These are phyloP conservation scores for Matsumyia berberina DNA, from an alignment of 2,888 invertebrate species.

Conservation along the genomic window DNA sequence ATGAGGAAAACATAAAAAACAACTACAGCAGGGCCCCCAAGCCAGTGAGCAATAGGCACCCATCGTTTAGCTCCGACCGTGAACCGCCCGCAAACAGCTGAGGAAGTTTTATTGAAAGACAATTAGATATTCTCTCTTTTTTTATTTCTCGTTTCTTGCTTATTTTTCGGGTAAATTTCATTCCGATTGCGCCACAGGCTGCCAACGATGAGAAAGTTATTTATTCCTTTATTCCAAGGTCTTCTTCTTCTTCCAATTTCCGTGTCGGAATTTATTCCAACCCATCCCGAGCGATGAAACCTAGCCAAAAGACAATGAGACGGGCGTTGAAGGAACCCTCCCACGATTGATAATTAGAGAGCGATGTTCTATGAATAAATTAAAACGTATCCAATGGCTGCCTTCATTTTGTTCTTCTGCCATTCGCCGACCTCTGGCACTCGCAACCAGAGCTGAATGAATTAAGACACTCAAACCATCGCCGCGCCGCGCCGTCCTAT, in stretches of 20 bases:
- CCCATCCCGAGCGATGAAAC: conserved; percentile 18
- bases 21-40: not conserved
- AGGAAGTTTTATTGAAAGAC: conserved; percentile 54
- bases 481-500: too few species aligned
- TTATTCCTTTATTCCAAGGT: conserved; percentile 43
- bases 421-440: conserved; percentile 6
- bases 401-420: not conserved
- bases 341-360: conserved; percentile 71
- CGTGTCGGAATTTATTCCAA: conserved; percentile 52
- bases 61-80: not conserved
- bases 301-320: conserved; percentile 56
- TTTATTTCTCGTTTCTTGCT: conserved; percentile 28
- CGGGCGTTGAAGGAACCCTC: conserved; percentile 43
- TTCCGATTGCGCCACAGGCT: conserved; percentile 46
- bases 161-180: conserved; percentile 54
- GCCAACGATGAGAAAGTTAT: conserved; percentile 33
- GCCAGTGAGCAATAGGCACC: not conserved
- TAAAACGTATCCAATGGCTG: conserved; percentile 67
- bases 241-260: conserved; percentile 37
- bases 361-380: conserved; percentile 75
- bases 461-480: conserved; percentile 54
- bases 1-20: too few species aligned
- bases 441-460: conserved; percentile 48
- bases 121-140: conserved; percentile 43
- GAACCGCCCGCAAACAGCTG: conserved; percentile 1